phyloP scores from a whole-genome alignment of 2,113 vertebrate genomes.

The Calyptommatus sinebrachiatus region DNA sequence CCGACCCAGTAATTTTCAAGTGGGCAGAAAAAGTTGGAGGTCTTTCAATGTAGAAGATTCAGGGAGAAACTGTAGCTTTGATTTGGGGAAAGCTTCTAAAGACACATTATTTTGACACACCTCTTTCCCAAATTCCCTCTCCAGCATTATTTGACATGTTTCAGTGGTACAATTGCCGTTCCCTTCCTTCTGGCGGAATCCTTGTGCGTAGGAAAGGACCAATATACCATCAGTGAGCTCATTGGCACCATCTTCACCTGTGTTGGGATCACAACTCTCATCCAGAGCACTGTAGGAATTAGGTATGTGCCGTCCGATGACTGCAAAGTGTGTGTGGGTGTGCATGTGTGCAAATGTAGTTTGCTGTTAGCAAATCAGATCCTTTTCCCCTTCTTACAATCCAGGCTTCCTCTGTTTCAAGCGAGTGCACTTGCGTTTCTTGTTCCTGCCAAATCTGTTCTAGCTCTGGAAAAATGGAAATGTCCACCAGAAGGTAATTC shows the following conservation, averaged over 20 bases:
- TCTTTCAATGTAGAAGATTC: not conserved
- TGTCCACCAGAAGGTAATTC: constrained; percentile 80
- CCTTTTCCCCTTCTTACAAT: constrained; percentile 1
- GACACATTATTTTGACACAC: not conserved
- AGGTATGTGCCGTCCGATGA: constrained; percentile 69
- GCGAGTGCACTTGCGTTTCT: constrained; percentile 87
- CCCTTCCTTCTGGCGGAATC: constrained; percentile 93
- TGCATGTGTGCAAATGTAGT: not conserved
- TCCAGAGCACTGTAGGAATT: constrained; percentile 92
- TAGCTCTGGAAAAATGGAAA: constrained; percentile 84
- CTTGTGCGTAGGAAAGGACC: constrained; percentile 90
- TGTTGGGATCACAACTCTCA: constrained; percentile 92
- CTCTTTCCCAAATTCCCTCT: not conserved
- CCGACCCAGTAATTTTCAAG: no score
- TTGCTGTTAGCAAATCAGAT: not conserved
- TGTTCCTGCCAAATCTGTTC: constrained; percentile 83
- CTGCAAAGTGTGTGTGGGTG: not conserved
- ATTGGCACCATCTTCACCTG: constrained; percentile 96
- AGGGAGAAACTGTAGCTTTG: not conserved
- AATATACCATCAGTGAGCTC: constrained; percentile 88
- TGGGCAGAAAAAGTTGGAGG: not conserved
- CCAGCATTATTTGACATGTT: constrained; percentile 96
- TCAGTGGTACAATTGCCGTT: constrained; percentile 92
- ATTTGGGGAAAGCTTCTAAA: not conserved
- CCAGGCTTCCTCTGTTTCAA: constrained; percentile 86